Evolutionary conservation across 2,888 invertebrate genomes (phyloP).

Genomic region (Luperina testacea): DNA sequence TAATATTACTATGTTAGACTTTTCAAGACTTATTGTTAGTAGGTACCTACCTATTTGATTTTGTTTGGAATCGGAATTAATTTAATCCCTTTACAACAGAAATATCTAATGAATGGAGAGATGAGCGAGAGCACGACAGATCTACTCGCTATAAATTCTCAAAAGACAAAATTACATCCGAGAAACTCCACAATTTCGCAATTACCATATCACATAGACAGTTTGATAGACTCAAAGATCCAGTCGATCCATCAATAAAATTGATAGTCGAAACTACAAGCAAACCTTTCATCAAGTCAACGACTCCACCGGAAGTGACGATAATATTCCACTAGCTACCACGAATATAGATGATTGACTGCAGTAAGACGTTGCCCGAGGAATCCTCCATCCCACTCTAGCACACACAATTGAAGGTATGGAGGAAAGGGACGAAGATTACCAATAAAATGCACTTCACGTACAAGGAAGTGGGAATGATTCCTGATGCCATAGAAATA

Average conservation of each 20-base stretch:
- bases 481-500: constrained; percentile 86
- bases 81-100: not conserved
- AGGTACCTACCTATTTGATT: not conserved
- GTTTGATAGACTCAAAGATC: constrained; percentile 35
- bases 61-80: not conserved
- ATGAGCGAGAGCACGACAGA: not conserved
- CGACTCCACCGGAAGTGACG: constrained; percentile 88
- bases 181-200: constrained; percentile 14
- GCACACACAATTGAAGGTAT: constrained; percentile 62
- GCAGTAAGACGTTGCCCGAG: constrained; percentile 77
- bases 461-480: constrained; percentile 88
- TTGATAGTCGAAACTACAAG: constrained; percentile 55
- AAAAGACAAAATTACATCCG: not conserved
- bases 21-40: not conserved
- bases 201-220: constrained; percentile 22
- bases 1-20: too few species aligned
- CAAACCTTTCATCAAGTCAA: constrained; percentile 73
- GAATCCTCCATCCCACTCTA: constrained; percentile 66
- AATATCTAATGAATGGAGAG: not conserved
- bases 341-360: constrained; percentile 90
- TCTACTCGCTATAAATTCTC: not conserved
- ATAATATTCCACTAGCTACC: constrained; percentile 88
- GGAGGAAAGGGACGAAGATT: constrained; percentile 71
- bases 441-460: constrained; percentile 84
- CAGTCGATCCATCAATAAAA: constrained; percentile 53